These are phyloP conservation scores for Asobara japonica DNA, from an alignment of 1,140 invertebrate species.

Conservation along the genomic window DNA sequence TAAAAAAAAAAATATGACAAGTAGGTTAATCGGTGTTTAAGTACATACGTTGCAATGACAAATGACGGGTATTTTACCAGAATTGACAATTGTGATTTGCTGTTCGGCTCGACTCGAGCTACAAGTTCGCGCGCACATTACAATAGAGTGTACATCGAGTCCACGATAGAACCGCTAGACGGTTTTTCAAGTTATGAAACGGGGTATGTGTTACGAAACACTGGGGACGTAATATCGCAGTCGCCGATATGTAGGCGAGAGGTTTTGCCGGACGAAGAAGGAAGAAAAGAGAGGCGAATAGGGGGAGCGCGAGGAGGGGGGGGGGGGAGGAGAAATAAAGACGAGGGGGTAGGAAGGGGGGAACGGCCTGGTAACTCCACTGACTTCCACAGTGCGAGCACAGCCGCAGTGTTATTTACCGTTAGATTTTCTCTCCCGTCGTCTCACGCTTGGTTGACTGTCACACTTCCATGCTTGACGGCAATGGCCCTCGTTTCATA, in stretches of 20 bases:
- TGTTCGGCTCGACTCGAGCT: not conserved
- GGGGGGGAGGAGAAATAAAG: slow-evolving; percentile 38
- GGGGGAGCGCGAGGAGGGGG: not conserved
- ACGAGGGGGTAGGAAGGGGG: slow-evolving; percentile 41
- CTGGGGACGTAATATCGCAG: slow-evolving; percentile 56
- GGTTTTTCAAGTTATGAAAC: slow-evolving; percentile 55
- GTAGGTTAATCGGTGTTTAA: slow-evolving; percentile 13
- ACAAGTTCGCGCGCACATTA: slow-evolving; percentile 5
- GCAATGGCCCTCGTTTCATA: slow-evolving; percentile 37
- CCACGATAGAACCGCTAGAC: slow-evolving; percentile 47
- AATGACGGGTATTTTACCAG: slow-evolving; percentile 5
- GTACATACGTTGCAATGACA: not conserved
- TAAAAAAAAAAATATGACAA: not conserved
- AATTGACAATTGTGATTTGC: slow-evolving; percentile 13
- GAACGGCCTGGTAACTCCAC: slow-evolving; percentile 25
- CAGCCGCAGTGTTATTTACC: slow-evolving; percentile 40
- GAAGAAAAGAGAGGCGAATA: not conserved
- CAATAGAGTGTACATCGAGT: slow-evolving; percentile 1
- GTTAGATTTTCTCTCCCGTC: slow-evolving; percentile 58
- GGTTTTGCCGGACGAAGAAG: slow-evolving; percentile 6
- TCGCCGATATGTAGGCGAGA: slow-evolving; percentile 21
- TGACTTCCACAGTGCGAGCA: slow-evolving; percentile 2
- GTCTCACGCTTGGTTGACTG: slow-evolving; percentile 37
- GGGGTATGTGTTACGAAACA: slow-evolving; percentile 53
- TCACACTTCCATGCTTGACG: slow-evolving; percentile 40